Conservation (phyloP, 2,113 vertebrate genomes). For the Urocynchramus pylzowi region DNA sequence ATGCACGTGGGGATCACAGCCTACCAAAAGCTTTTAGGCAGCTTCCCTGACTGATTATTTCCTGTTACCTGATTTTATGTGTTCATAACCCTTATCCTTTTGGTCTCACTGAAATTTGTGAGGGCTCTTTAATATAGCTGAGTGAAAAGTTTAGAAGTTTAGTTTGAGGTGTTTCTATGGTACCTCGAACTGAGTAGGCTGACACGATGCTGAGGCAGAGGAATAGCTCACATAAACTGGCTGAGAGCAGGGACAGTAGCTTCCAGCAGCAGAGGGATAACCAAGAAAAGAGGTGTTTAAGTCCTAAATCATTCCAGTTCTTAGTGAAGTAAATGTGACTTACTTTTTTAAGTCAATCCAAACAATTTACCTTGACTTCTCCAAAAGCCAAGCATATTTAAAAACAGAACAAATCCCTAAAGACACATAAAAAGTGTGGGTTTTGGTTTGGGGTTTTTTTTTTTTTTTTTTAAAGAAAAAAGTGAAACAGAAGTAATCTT, state of each 20-base stretch:
- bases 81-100: background rate
- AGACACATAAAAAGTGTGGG: background rate
- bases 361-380: background rate
- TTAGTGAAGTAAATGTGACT: background rate
- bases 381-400: background rate
- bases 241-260: background rate
- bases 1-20: fast-evolving
- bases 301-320: background rate
- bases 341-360: background rate
- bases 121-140: background rate
- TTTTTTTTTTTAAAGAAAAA: background rate
- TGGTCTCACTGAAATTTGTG: background rate
- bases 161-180: background rate
- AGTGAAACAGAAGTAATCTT: background rate
- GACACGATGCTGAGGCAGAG: background rate
- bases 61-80: background rate
- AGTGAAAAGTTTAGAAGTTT: background rate
- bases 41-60: background rate
- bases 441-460: background rate
- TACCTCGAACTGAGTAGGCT: background rate
- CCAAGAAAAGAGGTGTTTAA: background rate
- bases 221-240: background rate
- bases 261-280: background rate
- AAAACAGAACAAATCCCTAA: background rate
- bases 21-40: background rate